These are phyloP conservation scores for Grallaria varia DNA, from an alignment of 2,113 vertebrate species.

Conservation along the genomic window DNA sequence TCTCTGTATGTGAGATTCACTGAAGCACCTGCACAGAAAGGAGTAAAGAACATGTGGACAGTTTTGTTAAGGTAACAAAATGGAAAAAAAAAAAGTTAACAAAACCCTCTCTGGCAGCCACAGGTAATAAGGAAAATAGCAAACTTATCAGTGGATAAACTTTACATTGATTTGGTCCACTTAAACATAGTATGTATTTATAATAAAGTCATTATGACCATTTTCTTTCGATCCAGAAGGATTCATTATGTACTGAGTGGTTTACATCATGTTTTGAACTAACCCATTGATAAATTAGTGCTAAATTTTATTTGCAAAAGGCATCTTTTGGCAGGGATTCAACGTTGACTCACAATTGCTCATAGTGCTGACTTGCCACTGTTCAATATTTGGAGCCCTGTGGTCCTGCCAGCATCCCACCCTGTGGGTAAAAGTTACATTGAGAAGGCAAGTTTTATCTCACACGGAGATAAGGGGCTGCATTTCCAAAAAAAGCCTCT, in stretches of 20 bases:
- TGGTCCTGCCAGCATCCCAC: neutral
- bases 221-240: neutral
- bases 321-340: constrained; percentile 28
- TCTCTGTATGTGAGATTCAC: neutral
- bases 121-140: neutral
- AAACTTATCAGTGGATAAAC: neutral
- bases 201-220: neutral
- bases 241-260: constrained; percentile 8
- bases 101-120: neutral
- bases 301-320: constrained; percentile 48
- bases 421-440: neutral
- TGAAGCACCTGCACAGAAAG: neutral
- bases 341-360: constrained; percentile 23
- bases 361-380: neutral
- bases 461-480: neutral
- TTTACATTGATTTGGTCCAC: neutral
- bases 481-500: neutral
- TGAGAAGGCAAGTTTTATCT: neutral
- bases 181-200: neutral
- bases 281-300: constrained; percentile 30
- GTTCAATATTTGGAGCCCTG: neutral
- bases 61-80: neutral
- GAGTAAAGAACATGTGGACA: neutral
- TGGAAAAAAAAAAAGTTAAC: neutral
- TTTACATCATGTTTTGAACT: constrained; percentile 14